A percentile compares a stretch with the other conserved stretches of the same genome.
These are phyloP conservation scores for Montipora foliosa DNA, from an alignment of 64 coral and sea anemone genomes.

Conservation along the genomic window DNA sequence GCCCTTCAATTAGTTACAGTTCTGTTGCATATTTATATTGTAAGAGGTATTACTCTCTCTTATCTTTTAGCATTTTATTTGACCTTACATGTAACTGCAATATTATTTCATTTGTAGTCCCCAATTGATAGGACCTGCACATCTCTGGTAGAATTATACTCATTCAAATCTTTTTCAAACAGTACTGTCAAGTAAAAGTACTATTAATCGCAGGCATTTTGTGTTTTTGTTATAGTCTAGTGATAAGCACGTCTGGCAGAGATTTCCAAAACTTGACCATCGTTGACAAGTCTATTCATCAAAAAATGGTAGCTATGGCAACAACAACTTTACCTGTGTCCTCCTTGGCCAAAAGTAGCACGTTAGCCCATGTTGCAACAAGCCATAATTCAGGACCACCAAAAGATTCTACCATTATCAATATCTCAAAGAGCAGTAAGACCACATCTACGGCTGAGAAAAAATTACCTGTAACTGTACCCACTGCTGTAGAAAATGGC, in stretches of 20 bases:
- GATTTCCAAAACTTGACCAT: constrained; percentile 27
- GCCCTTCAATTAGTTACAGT: too few relatives aligned
- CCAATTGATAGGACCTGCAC: too few relatives aligned
- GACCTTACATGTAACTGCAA: too few relatives aligned
- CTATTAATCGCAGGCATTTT: neutral
- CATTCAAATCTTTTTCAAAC: too few relatives aligned
- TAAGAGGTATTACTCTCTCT: too few relatives aligned
- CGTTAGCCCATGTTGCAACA: neutral
- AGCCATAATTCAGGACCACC: neutral
- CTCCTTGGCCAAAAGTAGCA: neutral
- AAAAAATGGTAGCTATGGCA: neutral
- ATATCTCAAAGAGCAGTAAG: neutral
- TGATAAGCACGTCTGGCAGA: neutral
- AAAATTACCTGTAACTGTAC: neutral
- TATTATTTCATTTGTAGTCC: too few relatives aligned
- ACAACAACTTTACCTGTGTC: neutral
- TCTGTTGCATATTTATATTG: too few relatives aligned
- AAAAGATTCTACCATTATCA: neutral
- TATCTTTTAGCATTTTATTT: too few relatives aligned
- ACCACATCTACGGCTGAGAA: too few relatives aligned
- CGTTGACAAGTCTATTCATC: neutral
- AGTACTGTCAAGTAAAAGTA: neutral
- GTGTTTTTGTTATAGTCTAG: neutral
- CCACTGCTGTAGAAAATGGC: neutral
- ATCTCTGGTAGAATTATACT: too few relatives aligned